Evolutionary conservation across 2,113 vertebrate species (phyloP).

Genomic region (Eurypyga helias): DNA sequence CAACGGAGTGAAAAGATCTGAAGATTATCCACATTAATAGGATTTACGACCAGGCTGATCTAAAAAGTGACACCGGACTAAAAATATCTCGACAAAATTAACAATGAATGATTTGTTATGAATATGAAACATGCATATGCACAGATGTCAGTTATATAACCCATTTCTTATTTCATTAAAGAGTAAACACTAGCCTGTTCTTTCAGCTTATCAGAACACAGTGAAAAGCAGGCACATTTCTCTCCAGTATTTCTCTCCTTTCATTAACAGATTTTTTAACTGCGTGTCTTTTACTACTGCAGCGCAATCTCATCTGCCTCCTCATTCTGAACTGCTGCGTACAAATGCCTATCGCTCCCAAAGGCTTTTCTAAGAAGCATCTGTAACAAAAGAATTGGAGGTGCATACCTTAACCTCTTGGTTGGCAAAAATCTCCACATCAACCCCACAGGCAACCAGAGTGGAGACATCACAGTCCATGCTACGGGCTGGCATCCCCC

Average conservation of each 20-base stretch:
- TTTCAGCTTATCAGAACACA: not conserved
- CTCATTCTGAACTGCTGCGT: not conserved
- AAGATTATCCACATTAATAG: not conserved
- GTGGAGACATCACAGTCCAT: constrained; percentile 86
- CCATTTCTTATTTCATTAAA: not conserved
- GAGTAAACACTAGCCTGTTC: constrained; percentile 22
- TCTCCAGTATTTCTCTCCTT: not conserved
- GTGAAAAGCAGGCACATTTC: not conserved
- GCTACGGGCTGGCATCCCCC: constrained; percentile 84
- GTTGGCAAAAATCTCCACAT: constrained; percentile 85
- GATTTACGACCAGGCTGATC: not conserved
- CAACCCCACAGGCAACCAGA: constrained; percentile 86
- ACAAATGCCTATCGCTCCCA: constrained; percentile 24
- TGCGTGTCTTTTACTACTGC: not conserved
- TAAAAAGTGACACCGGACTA: not conserved
- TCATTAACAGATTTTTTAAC: constrained; percentile 3
- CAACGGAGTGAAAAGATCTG: not conserved
- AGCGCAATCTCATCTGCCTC: constrained; percentile 17
- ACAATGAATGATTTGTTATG: not conserved
- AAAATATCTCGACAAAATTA: constrained; percentile 21
- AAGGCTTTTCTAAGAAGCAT: constrained; percentile 43
- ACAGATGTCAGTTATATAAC: constrained; percentile 51
- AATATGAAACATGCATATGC: not conserved
- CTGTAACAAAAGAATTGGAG: constrained; percentile 25
- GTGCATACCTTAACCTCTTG: constrained; percentile 85